Base-by-base conservation (phyloP, 2,797 vertebrate genomes). In the Otolemur crassicaudatus region DNA sequence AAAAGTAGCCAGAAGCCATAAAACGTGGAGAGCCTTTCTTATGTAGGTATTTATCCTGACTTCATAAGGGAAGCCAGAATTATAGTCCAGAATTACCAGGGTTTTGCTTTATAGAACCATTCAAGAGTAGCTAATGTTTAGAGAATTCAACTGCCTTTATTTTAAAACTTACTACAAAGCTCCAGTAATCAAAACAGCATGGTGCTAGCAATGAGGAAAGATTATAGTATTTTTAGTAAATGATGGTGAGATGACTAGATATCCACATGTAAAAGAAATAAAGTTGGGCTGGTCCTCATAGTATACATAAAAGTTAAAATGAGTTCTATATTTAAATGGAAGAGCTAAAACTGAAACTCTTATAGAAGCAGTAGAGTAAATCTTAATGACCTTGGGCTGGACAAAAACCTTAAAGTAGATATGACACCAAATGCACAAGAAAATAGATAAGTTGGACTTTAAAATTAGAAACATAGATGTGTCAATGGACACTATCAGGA, bases 111-210 rank as follows among this genome's bases (percentile, higher is more conserved):
- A 29, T 3, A 53, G 27, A 79, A 25, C 31, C 63, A 5, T 92
- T 70, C 53, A 82, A 53, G 69, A 43, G 53, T 92, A 70, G 16
- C 37, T 85, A 40, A 72, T 40, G 8, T 43, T 94, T 69, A 70
- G n/a, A 89, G 29, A 53, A 81, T 11, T 77, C n/a, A 70, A 1
- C 80, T 19, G 37, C n/a, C 46, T 65, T 61, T 31, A 31, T 95
- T 83, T 90, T 81, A 95, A 43, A 94, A 92, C 61, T 65, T 82
- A 77, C 7, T 73, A 40, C 63, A 90, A 94, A 94, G 22, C 34
- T 92, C 14, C 22, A 87, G 2, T 92, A 46, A 75, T 40, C 63
- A 79, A 77, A 87, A 73, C 14, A 31, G 37, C 10, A 7, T 72
- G n/a, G 27, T 85, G 27, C 65, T 87, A 40, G 37, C 37, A 65